A percentile compares a stretch with the other conserved stretches of the same genome.
phyloP scores from a whole-genome alignment of 2,888 invertebrate genomes.

The Agrotis clavis region DNA sequence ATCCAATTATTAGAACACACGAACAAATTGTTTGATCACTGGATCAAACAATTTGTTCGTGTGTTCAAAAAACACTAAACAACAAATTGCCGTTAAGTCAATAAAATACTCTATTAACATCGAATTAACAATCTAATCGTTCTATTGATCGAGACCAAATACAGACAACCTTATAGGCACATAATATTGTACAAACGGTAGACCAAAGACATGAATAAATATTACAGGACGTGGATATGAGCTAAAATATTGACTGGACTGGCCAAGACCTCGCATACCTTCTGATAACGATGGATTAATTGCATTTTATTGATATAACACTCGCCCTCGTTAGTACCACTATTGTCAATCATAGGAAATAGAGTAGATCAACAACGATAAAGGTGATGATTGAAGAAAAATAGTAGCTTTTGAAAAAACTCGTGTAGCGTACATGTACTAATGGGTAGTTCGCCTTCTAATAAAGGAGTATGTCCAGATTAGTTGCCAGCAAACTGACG shows the following conservation, averaged over 20 bases:
- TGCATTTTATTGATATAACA: slow-evolving; percentile 61
- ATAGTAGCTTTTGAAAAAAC: neutral
- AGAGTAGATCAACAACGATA: slow-evolving; percentile 10
- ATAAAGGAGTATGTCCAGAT: too few species aligned
- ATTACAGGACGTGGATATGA: slow-evolving; percentile 32
- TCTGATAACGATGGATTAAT: slow-evolving; percentile 58
- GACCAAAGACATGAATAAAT: slow-evolving; percentile 35
- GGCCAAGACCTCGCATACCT: slow-evolving; percentile 56
- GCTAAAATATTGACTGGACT: slow-evolving; percentile 47
- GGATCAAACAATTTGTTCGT: too few species aligned
- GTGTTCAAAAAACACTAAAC: neutral
- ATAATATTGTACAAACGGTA: slow-evolving; percentile 6
- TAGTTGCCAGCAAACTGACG: too few species aligned
- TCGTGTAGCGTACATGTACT: neutral
- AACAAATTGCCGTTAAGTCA: slow-evolving; percentile 20
- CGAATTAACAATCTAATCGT: slow-evolving; percentile 24
- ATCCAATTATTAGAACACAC: slow-evolving; percentile 21
- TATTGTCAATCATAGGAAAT: neutral
- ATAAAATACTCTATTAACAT: slow-evolving; percentile 18
- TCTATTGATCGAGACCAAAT: slow-evolving; percentile 29
- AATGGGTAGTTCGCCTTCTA: too few species aligned
- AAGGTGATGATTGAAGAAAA: neutral
- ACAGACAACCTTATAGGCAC: slow-evolving; percentile 17
- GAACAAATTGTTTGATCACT: too few species aligned
- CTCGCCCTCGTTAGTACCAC: slow-evolving; percentile 39